phyloP scores from a whole-genome alignment of 1,140 invertebrate species.

The Apocrypta bakeri region DNA sequence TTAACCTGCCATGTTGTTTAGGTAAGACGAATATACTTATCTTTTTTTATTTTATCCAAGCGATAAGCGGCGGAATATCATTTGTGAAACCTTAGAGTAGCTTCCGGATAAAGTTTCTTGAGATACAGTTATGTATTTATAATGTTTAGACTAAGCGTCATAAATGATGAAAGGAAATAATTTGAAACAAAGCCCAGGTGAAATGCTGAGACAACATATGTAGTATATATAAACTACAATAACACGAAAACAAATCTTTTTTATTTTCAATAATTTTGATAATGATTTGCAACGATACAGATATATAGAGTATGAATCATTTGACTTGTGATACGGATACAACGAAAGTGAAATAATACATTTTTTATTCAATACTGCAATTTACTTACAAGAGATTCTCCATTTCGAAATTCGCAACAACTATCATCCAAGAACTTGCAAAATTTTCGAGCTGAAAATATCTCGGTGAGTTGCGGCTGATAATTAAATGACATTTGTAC shows the following conservation, averaged over 20 bases:
- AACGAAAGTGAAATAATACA: no score
- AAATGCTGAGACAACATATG: no score
- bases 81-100: constrained; percentile 12
- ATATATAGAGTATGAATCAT: no score
- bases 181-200: no score
- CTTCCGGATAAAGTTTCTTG: constrained; percentile 13
- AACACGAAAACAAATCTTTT: no score
- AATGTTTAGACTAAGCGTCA: neutral
- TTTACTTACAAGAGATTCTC: no score
- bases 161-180: no score
- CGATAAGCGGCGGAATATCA: neutral
- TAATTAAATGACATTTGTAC: neutral
- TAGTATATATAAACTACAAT: neutral
- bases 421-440: neutral
- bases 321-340: no score
- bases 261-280: neutral
- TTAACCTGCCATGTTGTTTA: constrained; percentile 73
- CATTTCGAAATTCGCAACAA: no score
- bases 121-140: neutral
- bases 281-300: no score
- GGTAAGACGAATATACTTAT: constrained; percentile 59
- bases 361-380: no score
- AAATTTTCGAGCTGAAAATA: neutral
- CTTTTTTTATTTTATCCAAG: neutral
- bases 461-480: neutral